A percentile compares a stretch with the other conserved stretches of the same genome.
These are phyloP conservation scores for Diacarnus erythraeanus DNA, from an alignment of 37 sponge, comb jelly and placozoan genomes.

Conservation along the genomic window DNA sequence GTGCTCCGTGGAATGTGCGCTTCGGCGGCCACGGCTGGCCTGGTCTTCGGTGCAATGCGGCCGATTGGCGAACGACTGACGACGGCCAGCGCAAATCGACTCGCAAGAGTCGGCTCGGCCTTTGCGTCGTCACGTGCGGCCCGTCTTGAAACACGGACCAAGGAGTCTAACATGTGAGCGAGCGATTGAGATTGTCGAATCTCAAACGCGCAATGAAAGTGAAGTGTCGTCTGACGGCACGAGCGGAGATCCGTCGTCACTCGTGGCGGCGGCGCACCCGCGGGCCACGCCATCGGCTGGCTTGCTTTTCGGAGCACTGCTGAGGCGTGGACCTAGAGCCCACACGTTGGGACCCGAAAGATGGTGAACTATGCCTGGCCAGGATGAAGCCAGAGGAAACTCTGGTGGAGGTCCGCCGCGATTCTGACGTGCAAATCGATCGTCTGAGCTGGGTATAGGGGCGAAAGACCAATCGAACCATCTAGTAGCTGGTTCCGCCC, in stretches of 20 bases:
- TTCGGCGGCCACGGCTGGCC: too few relatives aligned
- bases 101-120: slow-evolving; percentile 41
- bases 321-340: slow-evolving; percentile 63
- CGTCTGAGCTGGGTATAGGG: slow-evolving; percentile 81
- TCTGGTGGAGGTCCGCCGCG: slow-evolving; percentile 77
- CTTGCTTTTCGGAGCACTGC: too few relatives aligned
- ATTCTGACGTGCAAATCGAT: slow-evolving; percentile 73
- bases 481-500: slow-evolving; percentile 92
- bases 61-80: slow-evolving; percentile 9
- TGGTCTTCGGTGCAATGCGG: slow-evolving; percentile 5
- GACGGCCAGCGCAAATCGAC: slow-evolving; percentile 22
- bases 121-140: slow-evolving; percentile 44
- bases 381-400: slow-evolving; percentile 83
- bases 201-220: too few relatives aligned
- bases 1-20: slow-evolving; percentile 21
- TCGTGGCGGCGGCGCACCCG: too few relatives aligned
- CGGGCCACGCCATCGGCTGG: too few relatives aligned
- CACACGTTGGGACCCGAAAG: slow-evolving; percentile 67
- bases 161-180: slow-evolving; percentile 79
- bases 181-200: slow-evolving; percentile 70
- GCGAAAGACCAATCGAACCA: slow-evolving; percentile 88
- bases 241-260: too few relatives aligned
- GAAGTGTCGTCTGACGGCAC: too few relatives aligned
- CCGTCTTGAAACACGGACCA: slow-evolving; percentile 89
- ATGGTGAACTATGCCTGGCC: slow-evolving; percentile 73